Base-by-base conservation (phyloP, 2,113 vertebrate genomes). In the Orientallactaga bullata region DNA sequence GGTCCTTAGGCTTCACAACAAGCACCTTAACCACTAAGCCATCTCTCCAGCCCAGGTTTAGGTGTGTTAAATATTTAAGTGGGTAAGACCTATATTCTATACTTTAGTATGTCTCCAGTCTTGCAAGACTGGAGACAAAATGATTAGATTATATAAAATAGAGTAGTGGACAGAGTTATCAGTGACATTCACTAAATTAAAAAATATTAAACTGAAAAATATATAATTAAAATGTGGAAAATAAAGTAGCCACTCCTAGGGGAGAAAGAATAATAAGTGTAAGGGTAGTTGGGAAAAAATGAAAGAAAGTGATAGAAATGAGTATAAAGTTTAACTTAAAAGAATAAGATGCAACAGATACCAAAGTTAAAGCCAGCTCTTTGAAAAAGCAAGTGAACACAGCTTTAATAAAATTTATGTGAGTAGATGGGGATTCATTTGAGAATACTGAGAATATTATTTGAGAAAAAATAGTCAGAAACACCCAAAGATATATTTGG, bases 211-310 rank as follows among this genome's bases (percentile, higher is more conserved):
- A 87, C 91, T 20, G 32, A 66, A 28, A 85, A 71, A 58, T 39
- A 30, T 2, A n/a, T 8, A 91, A 74, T 20, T 82, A 47, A 88
- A 94, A 92, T 94, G n/a, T 60, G 17, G 42, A 79, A 93, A 95
- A 88, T 20, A 79, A 90, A 89, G 51, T 61, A n/a, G 32, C 55
- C 5, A 73, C 2, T 78, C 91, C 60, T 23, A 83, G 80, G 39
- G 26, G 30, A 76, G 35, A 89, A 13, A 74, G 8, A 7, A 39
- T 81, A 87, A 94, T 23, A 79, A 83, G 93, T 23, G 7, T 60
- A 76, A 13, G 88, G 66, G 82, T 47, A 24, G 6, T 17, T 69
- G n/a, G 23, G 20, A 8, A n/a, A 71, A 85, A 85, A 78, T 80
- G 63, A 90, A 69, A 90, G 26, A 51, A 61, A 32, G 23, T 58